These are phyloP conservation scores for Spicauda simplicius DNA, from an alignment of 2,888 invertebrate species.

Conservation along the genomic window DNA sequence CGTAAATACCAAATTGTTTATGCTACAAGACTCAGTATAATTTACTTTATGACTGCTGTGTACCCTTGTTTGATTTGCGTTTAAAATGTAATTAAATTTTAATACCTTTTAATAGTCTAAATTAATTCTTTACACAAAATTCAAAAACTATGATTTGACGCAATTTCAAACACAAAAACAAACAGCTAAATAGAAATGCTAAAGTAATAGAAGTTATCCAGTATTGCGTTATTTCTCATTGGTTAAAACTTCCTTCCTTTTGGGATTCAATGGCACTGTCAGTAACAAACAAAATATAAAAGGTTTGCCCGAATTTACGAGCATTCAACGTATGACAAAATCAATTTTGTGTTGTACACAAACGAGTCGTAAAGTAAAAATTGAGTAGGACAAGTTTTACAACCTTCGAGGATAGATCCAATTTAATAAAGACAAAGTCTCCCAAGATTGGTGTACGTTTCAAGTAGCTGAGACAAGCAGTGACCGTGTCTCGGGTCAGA, in stretches of 20 bases:
- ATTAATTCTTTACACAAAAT: too few relatives aligned
- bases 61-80: not conserved
- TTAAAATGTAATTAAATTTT: too few relatives aligned
- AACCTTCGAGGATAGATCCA: conserved; percentile 74
- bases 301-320: not conserved
- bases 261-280: not conserved
- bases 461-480: conserved; percentile 79
- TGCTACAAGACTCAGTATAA: not conserved
- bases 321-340: not conserved
- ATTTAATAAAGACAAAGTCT: conserved; percentile 83
- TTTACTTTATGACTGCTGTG: not conserved
- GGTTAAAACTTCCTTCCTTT: not conserved
- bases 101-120: too few relatives aligned
- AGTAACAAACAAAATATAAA: not conserved
- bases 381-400: conserved; percentile 12
- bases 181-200: too few relatives aligned
- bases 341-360: conserved; percentile 1
- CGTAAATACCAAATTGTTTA: not conserved
- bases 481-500: conserved; percentile 81
- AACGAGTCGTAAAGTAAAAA: conserved; percentile 6
- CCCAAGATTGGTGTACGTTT: conserved; percentile 81
- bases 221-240: too few relatives aligned
- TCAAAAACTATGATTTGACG: too few relatives aligned
- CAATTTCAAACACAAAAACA: too few relatives aligned
- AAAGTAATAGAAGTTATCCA: too few relatives aligned